A percentile compares a stretch with the other conserved stretches of the same genome.
Evolutionary conservation across 1,140 invertebrate genomes (phyloP).

Genomic region (Saxidomus purpurata): DNA sequence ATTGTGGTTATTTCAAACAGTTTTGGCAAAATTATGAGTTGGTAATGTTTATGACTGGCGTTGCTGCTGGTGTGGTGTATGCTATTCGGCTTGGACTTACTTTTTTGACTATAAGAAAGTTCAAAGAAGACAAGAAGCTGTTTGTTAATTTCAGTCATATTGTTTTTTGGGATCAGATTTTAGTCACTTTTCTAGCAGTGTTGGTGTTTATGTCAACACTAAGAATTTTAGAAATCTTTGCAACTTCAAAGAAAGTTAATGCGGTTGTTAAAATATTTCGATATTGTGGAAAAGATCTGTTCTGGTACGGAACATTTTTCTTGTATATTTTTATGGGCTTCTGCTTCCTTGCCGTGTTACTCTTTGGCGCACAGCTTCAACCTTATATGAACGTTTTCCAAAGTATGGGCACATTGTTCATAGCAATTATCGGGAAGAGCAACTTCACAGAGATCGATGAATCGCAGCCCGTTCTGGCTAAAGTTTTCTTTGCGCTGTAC

Average conservation of each 20-base stretch:
- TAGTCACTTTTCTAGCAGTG: conserved; percentile 41
- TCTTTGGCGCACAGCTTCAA: conserved; percentile 54
- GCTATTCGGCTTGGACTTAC: conserved; percentile 29
- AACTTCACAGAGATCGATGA: conserved; percentile 90
- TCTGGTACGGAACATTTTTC: conserved; percentile 40
- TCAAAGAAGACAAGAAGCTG: conserved; percentile 46
- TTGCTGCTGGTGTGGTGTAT: conserved; percentile 3
- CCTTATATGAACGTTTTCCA: conserved; percentile 43
- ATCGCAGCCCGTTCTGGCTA: conserved; percentile 88
- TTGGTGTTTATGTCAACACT: conserved; percentile 66
- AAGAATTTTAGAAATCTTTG: conserved; percentile 63
- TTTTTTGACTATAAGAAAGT: conserved; percentile 39
- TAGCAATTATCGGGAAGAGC: conserved; percentile 92
- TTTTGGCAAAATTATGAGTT: conserved; percentile 69
- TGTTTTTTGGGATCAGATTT: conserved; percentile 65
- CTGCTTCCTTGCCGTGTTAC: conserved; percentile 10
- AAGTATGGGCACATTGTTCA: conserved; percentile 88
- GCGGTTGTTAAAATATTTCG: conserved; percentile 47
- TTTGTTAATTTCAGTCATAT: conserved; percentile 72
- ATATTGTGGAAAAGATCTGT: conserved; percentile 45
- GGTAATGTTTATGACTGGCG: not conserved
- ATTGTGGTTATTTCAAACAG: conserved; percentile 48
- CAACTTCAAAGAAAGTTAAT: conserved; percentile 58
- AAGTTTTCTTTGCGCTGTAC: conserved; percentile 91
- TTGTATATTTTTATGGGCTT: conserved; percentile 50